Conservation (phyloP, 2,888 invertebrate species). For the Leucozona laternaria region DNA sequence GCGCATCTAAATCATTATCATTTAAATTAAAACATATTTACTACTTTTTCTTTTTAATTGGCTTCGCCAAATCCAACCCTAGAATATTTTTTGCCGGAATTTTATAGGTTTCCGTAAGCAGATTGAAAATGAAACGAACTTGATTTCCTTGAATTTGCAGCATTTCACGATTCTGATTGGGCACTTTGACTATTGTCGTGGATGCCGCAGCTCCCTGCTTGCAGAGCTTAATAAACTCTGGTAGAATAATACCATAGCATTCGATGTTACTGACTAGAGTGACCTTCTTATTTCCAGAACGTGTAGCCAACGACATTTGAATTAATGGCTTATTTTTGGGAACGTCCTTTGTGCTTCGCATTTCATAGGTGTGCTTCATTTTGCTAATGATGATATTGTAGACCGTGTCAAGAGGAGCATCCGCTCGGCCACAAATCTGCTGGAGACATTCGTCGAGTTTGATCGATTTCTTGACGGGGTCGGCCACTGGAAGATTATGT, state of each 20-base stretch:
- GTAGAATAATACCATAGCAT: constrained; percentile 91
- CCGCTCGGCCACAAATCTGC: constrained; percentile 78
- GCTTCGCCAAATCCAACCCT: constrained; percentile 83
- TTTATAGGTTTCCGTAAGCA: constrained; percentile 83
- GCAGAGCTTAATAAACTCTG: constrained; percentile 91
- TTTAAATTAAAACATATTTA: not conserved
- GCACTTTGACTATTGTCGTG: constrained; percentile 90
- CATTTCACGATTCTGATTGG: constrained; percentile 90
- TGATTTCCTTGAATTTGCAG: constrained; percentile 96
- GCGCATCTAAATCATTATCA: not conserved
- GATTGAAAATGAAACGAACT: constrained; percentile 84
- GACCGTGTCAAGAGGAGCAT: constrained; percentile 88
- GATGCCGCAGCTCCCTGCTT: constrained; percentile 95
- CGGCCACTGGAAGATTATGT: constrained; percentile 85
- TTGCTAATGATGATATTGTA: constrained; percentile 87
- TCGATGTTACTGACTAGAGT: constrained; percentile 96
- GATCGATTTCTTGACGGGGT: constrained; percentile 80
- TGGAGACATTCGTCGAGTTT: constrained; percentile 80
- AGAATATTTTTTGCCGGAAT: constrained; percentile 82
- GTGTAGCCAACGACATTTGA: constrained; percentile 89
- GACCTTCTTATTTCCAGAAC: constrained; percentile 95
- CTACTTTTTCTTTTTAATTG: constrained; percentile 81
- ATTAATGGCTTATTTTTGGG: constrained; percentile 90
- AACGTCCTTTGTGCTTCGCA: constrained; percentile 82
- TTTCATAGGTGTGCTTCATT: constrained; percentile 86